Evolutionary conservation across 2,113 vertebrate species (phyloP).

Genomic region (Melanostigma gelatinosum): DNA sequence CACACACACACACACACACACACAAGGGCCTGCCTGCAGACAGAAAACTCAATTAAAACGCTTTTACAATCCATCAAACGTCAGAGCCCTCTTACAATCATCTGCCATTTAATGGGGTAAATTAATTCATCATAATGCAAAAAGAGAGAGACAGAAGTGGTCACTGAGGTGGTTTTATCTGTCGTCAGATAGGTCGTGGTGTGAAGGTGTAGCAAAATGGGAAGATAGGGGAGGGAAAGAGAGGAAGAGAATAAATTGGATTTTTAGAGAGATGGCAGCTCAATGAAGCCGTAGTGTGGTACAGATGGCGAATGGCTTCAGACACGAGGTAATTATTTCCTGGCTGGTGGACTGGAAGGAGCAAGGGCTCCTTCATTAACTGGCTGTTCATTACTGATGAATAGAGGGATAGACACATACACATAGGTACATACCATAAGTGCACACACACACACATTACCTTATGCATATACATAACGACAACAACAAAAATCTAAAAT

Average conservation of each 20-base stretch:
- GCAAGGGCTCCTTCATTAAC: slow-evolving; percentile 74
- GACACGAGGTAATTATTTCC: slow-evolving; percentile 78
- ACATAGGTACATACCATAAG: slow-evolving; percentile 6
- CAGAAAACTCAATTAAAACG: slow-evolving; percentile 45
- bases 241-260: slow-evolving; percentile 43
- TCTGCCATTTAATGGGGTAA: slow-evolving; percentile 53
- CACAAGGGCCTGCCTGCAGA: slow-evolving; percentile 7
- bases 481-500: slow-evolving; percentile 3
- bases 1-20: neutral
- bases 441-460: neutral
- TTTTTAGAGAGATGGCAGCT: slow-evolving; percentile 62
- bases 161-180: slow-evolving; percentile 34
- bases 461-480: slow-evolving; percentile 17
- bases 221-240: slow-evolving; percentile 1
- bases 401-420: slow-evolving; percentile 55
- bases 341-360: slow-evolving; percentile 73
- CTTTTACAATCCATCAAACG: slow-evolving; percentile 60
- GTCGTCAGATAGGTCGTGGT: slow-evolving; percentile 7
- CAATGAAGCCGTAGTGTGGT: slow-evolving; percentile 67
- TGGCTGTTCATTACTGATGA: slow-evolving; percentile 78
- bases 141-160: slow-evolving; percentile 22
- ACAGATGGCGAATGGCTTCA: slow-evolving; percentile 76
- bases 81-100: slow-evolving; percentile 48
- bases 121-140: slow-evolving; percentile 59
- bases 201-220: slow-evolving; percentile 43